Conservation (phyloP, 2,113 vertebrate species). For the Ceyx melanurus region DNA sequence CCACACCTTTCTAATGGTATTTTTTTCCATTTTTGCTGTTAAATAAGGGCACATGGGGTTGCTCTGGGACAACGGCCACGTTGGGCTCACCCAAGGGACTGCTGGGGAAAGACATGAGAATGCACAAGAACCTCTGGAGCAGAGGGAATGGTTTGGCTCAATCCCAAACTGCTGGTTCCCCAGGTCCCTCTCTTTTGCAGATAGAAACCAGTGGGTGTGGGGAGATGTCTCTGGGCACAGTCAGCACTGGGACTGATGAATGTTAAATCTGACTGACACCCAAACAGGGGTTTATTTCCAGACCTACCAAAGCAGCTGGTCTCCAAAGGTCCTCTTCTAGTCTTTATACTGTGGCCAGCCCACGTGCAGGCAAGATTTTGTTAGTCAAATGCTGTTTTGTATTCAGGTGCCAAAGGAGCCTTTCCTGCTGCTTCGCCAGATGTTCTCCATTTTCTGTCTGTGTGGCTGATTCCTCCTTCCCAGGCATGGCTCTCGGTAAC, state of each 20-base stretch:
- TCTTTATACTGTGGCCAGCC: neutral
- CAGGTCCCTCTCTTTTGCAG: neutral
- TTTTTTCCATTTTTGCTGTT: neutral
- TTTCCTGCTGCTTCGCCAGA: neutral
- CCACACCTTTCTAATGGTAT: neutral
- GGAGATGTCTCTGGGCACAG: fast-evolving
- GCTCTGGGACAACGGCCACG: neutral
- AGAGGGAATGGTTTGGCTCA: neutral
- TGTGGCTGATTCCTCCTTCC: neutral
- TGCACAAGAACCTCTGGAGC: fast-evolving
- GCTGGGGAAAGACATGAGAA: neutral
- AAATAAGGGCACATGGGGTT: neutral
- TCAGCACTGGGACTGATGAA: fast-evolving
- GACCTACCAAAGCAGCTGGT: neutral
- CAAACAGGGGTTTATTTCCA: neutral
- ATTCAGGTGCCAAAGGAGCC: neutral
- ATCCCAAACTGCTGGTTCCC: fast-evolving
- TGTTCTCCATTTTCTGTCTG: neutral
- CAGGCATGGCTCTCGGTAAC: neutral
- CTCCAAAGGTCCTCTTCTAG: neutral
- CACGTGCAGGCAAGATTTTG: fast-evolving
- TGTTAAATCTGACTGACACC: neutral
- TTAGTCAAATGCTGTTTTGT: neutral
- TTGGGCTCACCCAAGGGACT: neutral
- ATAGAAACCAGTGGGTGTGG: fast-evolving